Percentiles rank a stretch among this genome's conserved stretches.
Evolutionary conservation across 2,888 invertebrate species (phyloP).

Genomic region (Bombylius major): DNA sequence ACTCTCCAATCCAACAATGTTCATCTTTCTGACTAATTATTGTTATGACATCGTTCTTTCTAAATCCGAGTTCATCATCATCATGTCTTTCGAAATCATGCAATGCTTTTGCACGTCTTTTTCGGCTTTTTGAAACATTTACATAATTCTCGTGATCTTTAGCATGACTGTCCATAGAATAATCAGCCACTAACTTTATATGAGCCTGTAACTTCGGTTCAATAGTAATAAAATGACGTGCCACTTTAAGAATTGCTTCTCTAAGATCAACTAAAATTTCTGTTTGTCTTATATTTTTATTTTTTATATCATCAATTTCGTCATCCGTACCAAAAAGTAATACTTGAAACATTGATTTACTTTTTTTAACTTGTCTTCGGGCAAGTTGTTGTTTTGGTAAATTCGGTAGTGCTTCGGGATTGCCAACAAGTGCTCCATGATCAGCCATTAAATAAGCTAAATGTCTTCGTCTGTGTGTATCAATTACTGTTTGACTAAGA

Average conservation of each 20-base stretch:
- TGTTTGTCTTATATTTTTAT: constrained; percentile 95
- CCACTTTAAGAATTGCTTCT: constrained; percentile 87
- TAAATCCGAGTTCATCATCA: constrained; percentile 95
- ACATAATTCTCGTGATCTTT: constrained; percentile 89
- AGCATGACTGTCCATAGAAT: constrained; percentile 89
- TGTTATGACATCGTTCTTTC: constrained; percentile 97
- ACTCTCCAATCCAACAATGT: constrained; percentile 96
- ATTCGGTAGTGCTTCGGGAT: constrained; percentile 79
- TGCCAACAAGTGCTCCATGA: constrained; percentile 83
- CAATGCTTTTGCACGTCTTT: constrained; percentile 86
- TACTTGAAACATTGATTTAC: constrained; percentile 79
- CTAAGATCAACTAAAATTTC: constrained; percentile 95
- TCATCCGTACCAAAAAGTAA: constrained; percentile 64
- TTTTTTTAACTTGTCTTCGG: constrained; percentile 78
- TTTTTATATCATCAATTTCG: constrained; percentile 70
- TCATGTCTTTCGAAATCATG: constrained; percentile 96
- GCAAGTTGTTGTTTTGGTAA: constrained; percentile 84
- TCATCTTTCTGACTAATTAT: constrained; percentile 95
- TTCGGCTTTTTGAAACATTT: constrained; percentile 78
- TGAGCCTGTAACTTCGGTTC: constrained; percentile 76
- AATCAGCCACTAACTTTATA: constrained; percentile 77
- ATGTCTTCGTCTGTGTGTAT: constrained; percentile 82
- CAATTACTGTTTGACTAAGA: constrained; percentile 57
- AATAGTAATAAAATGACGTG: constrained; percentile 86
- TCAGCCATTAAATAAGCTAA: constrained; percentile 94